Evolutionary conservation across 2,113 vertebrate species (phyloP).

Genomic region (Lepisosteus oculatus): DNA sequence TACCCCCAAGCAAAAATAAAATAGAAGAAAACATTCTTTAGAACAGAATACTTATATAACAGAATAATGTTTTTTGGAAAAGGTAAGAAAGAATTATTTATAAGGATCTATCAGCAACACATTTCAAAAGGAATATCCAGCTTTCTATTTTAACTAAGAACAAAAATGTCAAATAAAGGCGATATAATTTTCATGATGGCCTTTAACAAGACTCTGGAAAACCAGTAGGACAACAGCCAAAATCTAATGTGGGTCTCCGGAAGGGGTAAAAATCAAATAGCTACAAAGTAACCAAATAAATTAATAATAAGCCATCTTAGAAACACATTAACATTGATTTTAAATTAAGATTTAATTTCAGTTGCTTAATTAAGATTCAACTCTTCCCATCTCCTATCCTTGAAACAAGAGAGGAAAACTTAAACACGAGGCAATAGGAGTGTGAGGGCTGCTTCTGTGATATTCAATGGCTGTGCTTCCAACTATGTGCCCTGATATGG

Average conservation of each 20-base stretch:
- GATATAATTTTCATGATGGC: too few relatives aligned
- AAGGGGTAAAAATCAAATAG: too few relatives aligned
- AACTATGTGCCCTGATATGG: constrained; percentile 5
- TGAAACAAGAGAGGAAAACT: background rate
- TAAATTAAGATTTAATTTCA: background rate
- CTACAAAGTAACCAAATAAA: background rate
- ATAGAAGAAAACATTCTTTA: background rate
- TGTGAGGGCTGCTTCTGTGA: constrained; percentile 33
- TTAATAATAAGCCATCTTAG: background rate
- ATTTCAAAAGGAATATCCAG: too few relatives aligned
- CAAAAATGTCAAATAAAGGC: too few relatives aligned
- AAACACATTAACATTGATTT: constrained; percentile 3
- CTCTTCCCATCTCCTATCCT: constrained; percentile 24
- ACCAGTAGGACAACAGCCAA: too few relatives aligned
- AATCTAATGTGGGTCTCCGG: too few relatives aligned
- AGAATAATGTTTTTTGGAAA: too few relatives aligned
- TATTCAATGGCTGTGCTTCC: constrained; percentile 49
- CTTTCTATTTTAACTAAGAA: too few relatives aligned
- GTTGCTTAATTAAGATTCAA: constrained; percentile 23
- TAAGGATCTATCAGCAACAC: too few relatives aligned
- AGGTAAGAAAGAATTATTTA: too few relatives aligned
- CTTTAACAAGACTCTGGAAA: too few relatives aligned
- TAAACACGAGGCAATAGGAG: constrained; percentile 10
- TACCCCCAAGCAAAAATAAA: background rate
- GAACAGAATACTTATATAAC: too few relatives aligned